phyloP scores from a whole-genome alignment of 2,888 invertebrate species.

The Drosophila suboccidentalis region DNA sequence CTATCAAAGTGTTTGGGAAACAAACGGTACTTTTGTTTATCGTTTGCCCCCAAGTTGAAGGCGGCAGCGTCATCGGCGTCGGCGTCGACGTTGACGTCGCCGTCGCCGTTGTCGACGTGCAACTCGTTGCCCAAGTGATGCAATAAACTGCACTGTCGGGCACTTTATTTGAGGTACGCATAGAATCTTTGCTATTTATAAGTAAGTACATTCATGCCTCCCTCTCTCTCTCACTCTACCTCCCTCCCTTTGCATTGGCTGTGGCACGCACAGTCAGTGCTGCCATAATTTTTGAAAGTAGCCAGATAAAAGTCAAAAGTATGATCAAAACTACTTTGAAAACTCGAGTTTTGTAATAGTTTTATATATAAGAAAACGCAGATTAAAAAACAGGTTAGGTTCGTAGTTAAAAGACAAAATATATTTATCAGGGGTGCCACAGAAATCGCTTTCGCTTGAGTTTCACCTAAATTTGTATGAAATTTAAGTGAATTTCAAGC shows the following conservation, averaged over 20 bases:
- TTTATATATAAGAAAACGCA: too few species aligned
- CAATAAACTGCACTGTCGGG: slow-evolving; percentile 48
- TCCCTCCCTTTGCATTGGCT: neutral
- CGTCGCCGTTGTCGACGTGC: slow-evolving; percentile 16
- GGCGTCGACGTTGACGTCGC: slow-evolving; percentile 3
- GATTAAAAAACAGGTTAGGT: too few species aligned
- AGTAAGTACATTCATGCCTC: slow-evolving; percentile 5
- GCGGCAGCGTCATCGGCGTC: neutral
- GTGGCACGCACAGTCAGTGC: slow-evolving; percentile 1
- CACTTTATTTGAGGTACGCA: slow-evolving; percentile 42
- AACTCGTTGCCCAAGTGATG: slow-evolving; percentile 49
- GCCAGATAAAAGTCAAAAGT: neutral
- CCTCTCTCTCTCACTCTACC: neutral
- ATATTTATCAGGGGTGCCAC: too few species aligned
- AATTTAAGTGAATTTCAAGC: too few species aligned
- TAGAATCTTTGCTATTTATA: slow-evolving; percentile 58
- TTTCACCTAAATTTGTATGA: too few species aligned
- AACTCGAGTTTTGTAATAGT: too few species aligned
- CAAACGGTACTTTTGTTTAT: slow-evolving; percentile 60
- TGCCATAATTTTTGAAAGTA: neutral
- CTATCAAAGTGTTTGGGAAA: slow-evolving; percentile 62
- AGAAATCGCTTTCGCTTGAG: too few species aligned
- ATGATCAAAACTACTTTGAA: too few species aligned
- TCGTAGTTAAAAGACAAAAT: too few species aligned
- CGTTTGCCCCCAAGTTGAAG: slow-evolving; percentile 14